Conservation (phyloP, 2,888 invertebrate genomes). For the Theodoxus fluviatilis region DNA sequence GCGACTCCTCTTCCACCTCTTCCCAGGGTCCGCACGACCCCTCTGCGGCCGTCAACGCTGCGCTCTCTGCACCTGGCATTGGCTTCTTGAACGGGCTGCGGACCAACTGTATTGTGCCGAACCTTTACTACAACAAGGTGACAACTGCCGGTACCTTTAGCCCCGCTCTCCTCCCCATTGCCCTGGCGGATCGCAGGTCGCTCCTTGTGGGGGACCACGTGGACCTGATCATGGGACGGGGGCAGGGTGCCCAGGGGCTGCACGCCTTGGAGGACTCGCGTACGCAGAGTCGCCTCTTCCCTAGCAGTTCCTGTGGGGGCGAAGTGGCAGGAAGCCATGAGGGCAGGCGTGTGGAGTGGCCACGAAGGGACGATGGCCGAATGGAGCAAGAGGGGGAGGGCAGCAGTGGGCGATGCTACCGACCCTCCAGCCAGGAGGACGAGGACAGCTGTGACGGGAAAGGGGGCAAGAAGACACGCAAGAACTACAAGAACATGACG, state of each 20-base stretch:
- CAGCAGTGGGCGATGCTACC: neutral
- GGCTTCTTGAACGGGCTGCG: slow-evolving; percentile 22
- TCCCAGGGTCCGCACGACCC: slow-evolving; percentile 27
- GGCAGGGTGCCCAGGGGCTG: no score
- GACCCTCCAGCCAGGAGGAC: slow-evolving; percentile 17
- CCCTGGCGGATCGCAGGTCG: no score
- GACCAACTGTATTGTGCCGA: slow-evolving; percentile 28
- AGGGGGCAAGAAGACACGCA: slow-evolving; percentile 47
- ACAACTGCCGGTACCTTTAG: slow-evolving; percentile 12
- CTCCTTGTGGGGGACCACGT: no score
- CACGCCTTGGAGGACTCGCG: no score
- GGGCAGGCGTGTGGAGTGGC: no score
- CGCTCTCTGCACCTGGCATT: slow-evolving; percentile 1
- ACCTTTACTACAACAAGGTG: slow-evolving; percentile 23
- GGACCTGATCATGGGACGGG: no score
- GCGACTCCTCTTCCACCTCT: no score
- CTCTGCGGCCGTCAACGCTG: slow-evolving; percentile 26
- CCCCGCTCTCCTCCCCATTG: slow-evolving; percentile 10
- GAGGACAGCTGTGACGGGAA: slow-evolving; percentile 27
- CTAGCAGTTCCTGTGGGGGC: no score
- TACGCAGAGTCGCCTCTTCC: no score
- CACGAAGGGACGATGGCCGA: no score
- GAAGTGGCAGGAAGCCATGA: no score
- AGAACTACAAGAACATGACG: slow-evolving; percentile 94
- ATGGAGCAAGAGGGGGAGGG: no score